Evolutionary conservation across 2,113 vertebrate species (phyloP), one percentile per base, ranked within the genome.

Genomic region (Brachyhypopomus gauderio): DNA sequence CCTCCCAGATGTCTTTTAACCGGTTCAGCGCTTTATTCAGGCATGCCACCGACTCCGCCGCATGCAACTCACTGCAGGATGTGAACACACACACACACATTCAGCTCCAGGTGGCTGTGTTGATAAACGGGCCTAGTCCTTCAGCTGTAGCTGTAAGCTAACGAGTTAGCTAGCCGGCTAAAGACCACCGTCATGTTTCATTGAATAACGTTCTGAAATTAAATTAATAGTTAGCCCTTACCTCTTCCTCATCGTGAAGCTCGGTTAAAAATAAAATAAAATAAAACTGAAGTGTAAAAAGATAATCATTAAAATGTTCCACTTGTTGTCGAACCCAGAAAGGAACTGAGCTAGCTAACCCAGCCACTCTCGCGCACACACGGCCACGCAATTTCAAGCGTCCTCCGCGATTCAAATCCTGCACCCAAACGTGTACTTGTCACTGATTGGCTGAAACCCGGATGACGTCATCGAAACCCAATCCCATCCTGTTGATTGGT

Each of bases 1-100:
- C 92, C 58, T 98, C 96, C 97, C 98, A 98, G 62, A 99, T 97
- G 48, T 94, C 93, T 79, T 94, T 93, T 79, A 99, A 89, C 38
- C 85, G 89, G 27, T 73, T 73, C 77, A 97, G 89, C 5, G 96
- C 96, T 77, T 90, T 92, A 84, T 95, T 95, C 81, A 98, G 90
- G 86, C 94, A 96, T 0, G 93, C 85, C 69, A 96, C 92, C 3
- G 95, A 95, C 86, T 99, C 95, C 7, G 93, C 93, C 4, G 95
- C 96, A 78, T 98, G 87, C 67, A 94, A 89, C 79, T 97, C 96
- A 79, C 97, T 99, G 90, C 4, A 19, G 19, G 87, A 77, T 41
- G 64, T 69, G 17, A 84, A 38, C 1, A 78, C 30, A 23, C 55
- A 38, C 1, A 78, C 30, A 23, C 55, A 79, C 36, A 52, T 14